Base-by-base conservation (phyloP, 2,888 invertebrate species). In the Lottia gigantea region DNA sequence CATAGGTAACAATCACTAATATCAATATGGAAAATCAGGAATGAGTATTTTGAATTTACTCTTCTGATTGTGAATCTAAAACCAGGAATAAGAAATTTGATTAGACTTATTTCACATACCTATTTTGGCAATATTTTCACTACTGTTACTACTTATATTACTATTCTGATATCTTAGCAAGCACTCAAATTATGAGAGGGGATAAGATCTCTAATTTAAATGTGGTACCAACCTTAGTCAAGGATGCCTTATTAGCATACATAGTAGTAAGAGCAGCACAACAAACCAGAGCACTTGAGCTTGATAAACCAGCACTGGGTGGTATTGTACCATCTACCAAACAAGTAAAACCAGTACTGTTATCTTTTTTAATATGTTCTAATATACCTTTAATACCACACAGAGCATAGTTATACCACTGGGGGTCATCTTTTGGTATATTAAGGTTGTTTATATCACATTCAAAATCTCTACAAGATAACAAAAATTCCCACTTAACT, bases 241-340 rank as follows among this genome's bases (percentile, higher is more conserved):
- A 66, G n/a, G 78, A 71, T 73, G 82, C 81, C 64, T 76, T 89
- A 84, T 92, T 91, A n/a, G 92, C 91, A 79, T 92, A 90, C 68
- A 94, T 89, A 71, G 93, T 93, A 46, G 95, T 92, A 62, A 99
- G 90, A 55, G 95, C 95, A 6, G 97, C 93, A 46, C 96, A 95
- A 86, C 97, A 96, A 11, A 99, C 99, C 71, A 99, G 90, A 23
- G 99, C 98, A 86, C 97, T 98, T 31, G 98, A 98, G 87, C 97
- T 97, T 0, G 98, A 98, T 47, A 99, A 91, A 7, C 99, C 99
- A 14, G 98, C 95, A 74, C 95, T 94, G 40, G 94, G 93, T 4
- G 98, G 98, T 78, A 99, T 93, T 80, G 92, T 94, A 12, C 97
- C 97, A 87, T 92, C 92, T 15, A 97, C 92, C 64, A 93, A 91